These are phyloP conservation scores for Anthonomus grandis DNA, from an alignment of 1,140 invertebrate species.

Conservation along the genomic window DNA sequence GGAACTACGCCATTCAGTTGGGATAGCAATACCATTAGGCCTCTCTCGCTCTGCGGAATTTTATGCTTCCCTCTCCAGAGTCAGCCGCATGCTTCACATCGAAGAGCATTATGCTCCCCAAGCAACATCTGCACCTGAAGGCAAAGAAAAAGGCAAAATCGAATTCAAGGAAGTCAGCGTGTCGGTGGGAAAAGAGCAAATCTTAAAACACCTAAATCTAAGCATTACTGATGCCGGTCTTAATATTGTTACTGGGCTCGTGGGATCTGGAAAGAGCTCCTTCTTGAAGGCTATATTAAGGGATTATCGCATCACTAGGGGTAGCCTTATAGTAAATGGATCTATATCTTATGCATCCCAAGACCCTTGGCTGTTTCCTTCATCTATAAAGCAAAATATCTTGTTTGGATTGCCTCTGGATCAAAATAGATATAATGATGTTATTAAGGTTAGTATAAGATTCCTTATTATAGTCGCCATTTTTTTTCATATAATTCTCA, in stretches of 20 bases:
- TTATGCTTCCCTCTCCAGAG: slow-evolving; percentile 16
- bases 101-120: slow-evolving; percentile 24
- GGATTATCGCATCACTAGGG: slow-evolving; percentile 63
- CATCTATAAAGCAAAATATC: slow-evolving; percentile 58
- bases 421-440: slow-evolving; percentile 26
- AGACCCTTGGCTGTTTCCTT: slow-evolving; percentile 69
- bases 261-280: slow-evolving; percentile 81
- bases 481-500: too few species aligned
- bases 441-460: too few species aligned
- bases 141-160: slow-evolving; percentile 60
- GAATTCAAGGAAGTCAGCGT: slow-evolving; percentile 63
- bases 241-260: slow-evolving; percentile 69
- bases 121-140: background rate
- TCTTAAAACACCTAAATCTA: slow-evolving; percentile 60
- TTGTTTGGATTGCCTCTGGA: slow-evolving; percentile 54
- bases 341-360: slow-evolving; percentile 65
- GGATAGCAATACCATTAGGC: slow-evolving; percentile 69
- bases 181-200: slow-evolving; percentile 44
- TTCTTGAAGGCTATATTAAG: slow-evolving; percentile 67
- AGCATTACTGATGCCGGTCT: slow-evolving; percentile 56
- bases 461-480: too few species aligned
- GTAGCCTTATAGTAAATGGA: slow-evolving; percentile 57
- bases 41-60: slow-evolving; percentile 19
- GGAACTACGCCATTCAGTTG: slow-evolving; percentile 67
- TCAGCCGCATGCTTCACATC: slow-evolving; percentile 54